Evolutionary conservation across 2,888 invertebrate species (phyloP).

Genomic region (Hipparchia sbordonii): DNA sequence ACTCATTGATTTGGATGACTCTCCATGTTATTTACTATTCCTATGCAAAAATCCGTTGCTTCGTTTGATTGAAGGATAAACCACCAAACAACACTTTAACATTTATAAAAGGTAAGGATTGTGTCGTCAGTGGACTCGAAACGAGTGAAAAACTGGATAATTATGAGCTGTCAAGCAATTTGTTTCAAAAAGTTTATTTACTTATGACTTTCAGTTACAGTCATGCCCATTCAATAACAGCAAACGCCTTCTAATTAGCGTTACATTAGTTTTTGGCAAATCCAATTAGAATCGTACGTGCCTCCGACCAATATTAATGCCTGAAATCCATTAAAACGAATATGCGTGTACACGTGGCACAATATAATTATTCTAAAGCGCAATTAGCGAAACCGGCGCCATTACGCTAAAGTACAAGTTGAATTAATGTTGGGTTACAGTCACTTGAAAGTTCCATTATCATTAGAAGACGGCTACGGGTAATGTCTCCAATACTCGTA

Average conservation of each 20-base stretch:
- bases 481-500: conserved; percentile 38
- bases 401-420: conserved; percentile 77
- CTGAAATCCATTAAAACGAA: conserved; percentile 73
- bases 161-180: no score
- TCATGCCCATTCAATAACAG: conserved; percentile 19
- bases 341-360: conserved; percentile 62
- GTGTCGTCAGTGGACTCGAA: no score
- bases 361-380: conserved; percentile 78
- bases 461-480: conserved; percentile 65
- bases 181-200: no score
- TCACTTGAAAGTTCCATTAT: conserved; percentile 81
- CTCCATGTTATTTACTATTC: no score
- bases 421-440: conserved; percentile 79
- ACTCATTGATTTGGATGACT: no score
- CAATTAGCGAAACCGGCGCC: conserved; percentile 81
- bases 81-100: no score
- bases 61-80: no score
- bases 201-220: not conserved
- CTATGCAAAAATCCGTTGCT: no score
- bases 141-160: no score
- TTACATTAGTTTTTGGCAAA: conserved; percentile 47
- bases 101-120: no score
- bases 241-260: conserved; percentile 43
- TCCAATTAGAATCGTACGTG: conserved; percentile 54
- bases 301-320: conserved; percentile 60